Evolutionary conservation across 2,113 vertebrate species (phyloP).

Genomic region (Hirundichthys speculiger): DNA sequence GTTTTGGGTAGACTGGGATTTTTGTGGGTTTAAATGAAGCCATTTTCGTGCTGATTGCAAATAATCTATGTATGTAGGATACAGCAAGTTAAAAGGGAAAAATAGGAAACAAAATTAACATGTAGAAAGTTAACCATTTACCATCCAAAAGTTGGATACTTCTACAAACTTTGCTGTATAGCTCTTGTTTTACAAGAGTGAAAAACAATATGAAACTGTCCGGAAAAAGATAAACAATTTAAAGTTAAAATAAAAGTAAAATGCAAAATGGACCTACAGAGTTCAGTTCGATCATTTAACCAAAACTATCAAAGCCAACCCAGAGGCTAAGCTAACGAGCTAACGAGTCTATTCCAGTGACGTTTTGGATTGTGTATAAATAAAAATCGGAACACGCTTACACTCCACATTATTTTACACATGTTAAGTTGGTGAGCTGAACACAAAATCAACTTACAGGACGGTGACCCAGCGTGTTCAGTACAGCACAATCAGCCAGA

Average conservation of each 20-base stretch:
- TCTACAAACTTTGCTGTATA: not conserved
- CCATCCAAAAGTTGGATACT: not conserved
- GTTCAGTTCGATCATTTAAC: too few relatives aligned
- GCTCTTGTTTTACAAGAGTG: too few relatives aligned
- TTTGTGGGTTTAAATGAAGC: conserved; percentile 89
- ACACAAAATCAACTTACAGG: not conserved
- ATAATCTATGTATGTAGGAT: not conserved
- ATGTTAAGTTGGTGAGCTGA: not conserved
- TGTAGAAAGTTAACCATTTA: not conserved
- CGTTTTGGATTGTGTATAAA: too few relatives aligned
- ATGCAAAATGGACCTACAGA: too few relatives aligned
- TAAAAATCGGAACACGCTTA: too few relatives aligned
- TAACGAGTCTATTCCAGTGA: too few relatives aligned
- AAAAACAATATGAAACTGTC: too few relatives aligned
- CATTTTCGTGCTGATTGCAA: conserved; percentile 74
- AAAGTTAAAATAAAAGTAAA: too few relatives aligned
- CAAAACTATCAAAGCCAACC: too few relatives aligned
- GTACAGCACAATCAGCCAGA: not conserved
- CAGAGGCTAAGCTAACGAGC: too few relatives aligned
- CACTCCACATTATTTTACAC: too few relatives aligned
- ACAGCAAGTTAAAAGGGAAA: not conserved
- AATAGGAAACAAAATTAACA: not conserved
- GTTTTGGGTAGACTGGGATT: conserved; percentile 85
- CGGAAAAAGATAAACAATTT: too few relatives aligned
- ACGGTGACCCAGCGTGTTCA: not conserved